Base-by-base conservation (phyloP, 1,140 invertebrate genomes). In the Odontomachus brunneus region DNA sequence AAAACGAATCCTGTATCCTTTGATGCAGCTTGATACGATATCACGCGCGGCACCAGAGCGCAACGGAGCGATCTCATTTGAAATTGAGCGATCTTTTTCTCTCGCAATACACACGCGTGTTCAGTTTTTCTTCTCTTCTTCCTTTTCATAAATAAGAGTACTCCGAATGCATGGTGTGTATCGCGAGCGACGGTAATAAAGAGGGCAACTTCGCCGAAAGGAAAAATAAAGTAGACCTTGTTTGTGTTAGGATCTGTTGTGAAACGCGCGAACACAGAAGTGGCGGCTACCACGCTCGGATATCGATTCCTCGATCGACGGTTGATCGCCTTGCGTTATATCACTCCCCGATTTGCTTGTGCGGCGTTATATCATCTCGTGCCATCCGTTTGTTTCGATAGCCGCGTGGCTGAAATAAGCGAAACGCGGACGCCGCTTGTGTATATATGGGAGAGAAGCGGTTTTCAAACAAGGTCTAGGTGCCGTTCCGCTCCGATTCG, bases 381-480 rank as follows among this genome's bases (percentile, higher is more conserved):
- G 59, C 15, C 26, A 65, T 76, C 44, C 44, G 19, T 76, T 74
- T 74, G 38, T 74, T 63, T 63, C 44, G 26, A 63, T 63, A 63
- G 9, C 38, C 38, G 38, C 38, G 38, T 44, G 26, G 44, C 19
- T 38, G 44, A 76, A 76, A 76, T 76, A 65, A 76, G 14, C 26
- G 33, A 63, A 38, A 19, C 29, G 33, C n/a, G n/a, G 17, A 3
- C 29, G 29, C 29, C 29, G 29, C 38, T 62, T 49, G 22, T 49
- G 24, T 29, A 19, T 33, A 22, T n/a, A 44, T 7, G 9, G 0
- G 38, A 11, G 19, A 44, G 33, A 14, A n/a, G 38, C 22, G 33
- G 12, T 22, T 74, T 38, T 60, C 33, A 75, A 53, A 53, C 19
- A 65, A 33, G 24, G 19, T 75, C 7, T 33, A 51, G 53, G 1